Conservation (phyloP, 2,888 invertebrate genomes). For the Neelides folsomi region DNA sequence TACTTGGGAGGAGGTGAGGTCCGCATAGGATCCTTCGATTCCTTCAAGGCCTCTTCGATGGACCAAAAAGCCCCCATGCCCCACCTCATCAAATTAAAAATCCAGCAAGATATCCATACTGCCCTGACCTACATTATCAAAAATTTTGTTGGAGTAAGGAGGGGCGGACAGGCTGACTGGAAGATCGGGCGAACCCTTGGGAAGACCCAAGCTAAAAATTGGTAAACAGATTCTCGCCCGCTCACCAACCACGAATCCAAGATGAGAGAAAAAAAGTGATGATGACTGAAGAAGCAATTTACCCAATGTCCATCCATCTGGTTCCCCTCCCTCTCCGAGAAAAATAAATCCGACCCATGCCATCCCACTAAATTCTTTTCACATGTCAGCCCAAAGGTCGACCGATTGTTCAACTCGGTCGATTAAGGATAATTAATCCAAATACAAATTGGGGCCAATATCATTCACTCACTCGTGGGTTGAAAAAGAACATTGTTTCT, state of each 20-base stretch:
- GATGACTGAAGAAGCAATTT: conserved; percentile 1
- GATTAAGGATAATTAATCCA: no score
- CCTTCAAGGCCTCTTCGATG: conserved; percentile 9
- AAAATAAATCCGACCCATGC: neutral
- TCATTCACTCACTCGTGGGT: no score
- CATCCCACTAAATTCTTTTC: neutral
- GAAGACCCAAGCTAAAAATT: conserved; percentile 2
- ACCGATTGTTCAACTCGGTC: no score
- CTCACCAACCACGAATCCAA: neutral
- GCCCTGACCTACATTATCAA: conserved; percentile 33
- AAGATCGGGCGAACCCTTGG: conserved; percentile 8
- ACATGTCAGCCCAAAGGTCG: no score
- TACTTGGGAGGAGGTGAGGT: no score
- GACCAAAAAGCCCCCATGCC: conserved; percentile 1
- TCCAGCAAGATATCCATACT: conserved; percentile 6
- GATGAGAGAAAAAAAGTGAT: conserved; percentile 1
- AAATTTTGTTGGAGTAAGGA: conserved; percentile 22
- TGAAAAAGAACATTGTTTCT: no score
- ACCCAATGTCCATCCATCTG: neutral
- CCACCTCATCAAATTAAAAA: conserved; percentile 25
- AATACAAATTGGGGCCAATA: no score
- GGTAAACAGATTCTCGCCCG: conserved; percentile 3
- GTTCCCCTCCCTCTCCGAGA: neutral
- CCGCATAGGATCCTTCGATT: no score
- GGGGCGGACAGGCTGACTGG: conserved; percentile 26